Base-by-base conservation (phyloP, 2,113 vertebrate species). In the Scortum barcoo region DNA sequence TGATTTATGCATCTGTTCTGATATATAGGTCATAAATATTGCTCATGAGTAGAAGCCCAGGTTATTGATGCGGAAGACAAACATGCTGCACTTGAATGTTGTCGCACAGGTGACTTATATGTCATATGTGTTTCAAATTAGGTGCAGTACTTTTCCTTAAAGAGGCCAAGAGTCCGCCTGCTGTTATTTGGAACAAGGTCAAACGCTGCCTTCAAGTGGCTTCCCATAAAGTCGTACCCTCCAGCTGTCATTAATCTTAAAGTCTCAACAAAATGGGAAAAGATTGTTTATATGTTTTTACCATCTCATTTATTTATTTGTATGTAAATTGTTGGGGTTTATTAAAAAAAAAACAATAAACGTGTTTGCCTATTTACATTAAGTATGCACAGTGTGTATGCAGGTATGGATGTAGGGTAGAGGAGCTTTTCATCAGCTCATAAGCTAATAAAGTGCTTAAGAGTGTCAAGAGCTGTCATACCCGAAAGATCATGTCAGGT, bases 181-280 rank as follows among this genome's bases (percentile, higher is more conserved):
- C 24, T 69, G 61, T n/a, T 79, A 5, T 86, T 80, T 56, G 36
- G 10, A 3, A 14, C 20, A 5, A n/a, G 53, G 36, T 20, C 67
- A 77, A 86, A 54, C 46, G 53, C 26, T 78, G 70, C 80, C 77
- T 78, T 76, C 28, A 69, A 51, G 28, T 19, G 17, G 8, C 46
- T 57, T n/a, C 40, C 17, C 8, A 14, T 8, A 66, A 77, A 48
- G 28, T 60, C 1, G 2, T 36, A 24, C 20, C 38, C 57, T 69
- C 56, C 14, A 40, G 26, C 0, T n/a, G 0, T 40, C 50, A 48
- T 51, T 33, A 16, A 1, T 30, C 24, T 72, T 22, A n/a, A 26
- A 12, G 22, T 71, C 22, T 46, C 10, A 66, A 48, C 7, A n/a
- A 44, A 56, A 16, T 12, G 0, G 5, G 60, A 46, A 24, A 57